phyloP scores from a whole-genome alignment of 2,888 invertebrate genomes.

The Phyllotreta striolata region DNA sequence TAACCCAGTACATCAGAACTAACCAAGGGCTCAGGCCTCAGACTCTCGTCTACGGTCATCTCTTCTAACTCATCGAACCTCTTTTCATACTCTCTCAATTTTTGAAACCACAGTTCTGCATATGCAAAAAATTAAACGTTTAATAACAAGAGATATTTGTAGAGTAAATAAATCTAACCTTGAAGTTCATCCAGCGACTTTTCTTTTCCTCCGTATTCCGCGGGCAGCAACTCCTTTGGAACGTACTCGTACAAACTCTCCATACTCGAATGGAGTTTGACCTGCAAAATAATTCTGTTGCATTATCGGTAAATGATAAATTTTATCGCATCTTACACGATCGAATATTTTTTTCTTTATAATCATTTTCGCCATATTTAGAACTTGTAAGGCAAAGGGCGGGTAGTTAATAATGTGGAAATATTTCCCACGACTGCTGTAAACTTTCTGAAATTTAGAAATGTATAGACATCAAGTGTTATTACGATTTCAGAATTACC shows the following conservation, averaged over 20 bases:
- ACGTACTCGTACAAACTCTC: conserved; percentile 20
- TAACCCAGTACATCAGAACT: background rate
- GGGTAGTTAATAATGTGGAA: conserved; percentile 18
- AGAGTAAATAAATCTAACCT: conserved; percentile 6
- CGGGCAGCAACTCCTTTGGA: conserved; percentile 24
- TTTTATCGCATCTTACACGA: conserved; percentile 18
- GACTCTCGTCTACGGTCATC: background rate
- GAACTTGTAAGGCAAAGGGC: conserved; percentile 4
- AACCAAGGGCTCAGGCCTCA: no score
- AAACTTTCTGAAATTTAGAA: conserved; percentile 20
- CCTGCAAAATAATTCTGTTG: conserved; percentile 6
- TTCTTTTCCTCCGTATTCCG: conserved; percentile 30
- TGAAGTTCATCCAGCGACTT: conserved; percentile 22
- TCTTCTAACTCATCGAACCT: background rate
- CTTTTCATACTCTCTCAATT: no score
- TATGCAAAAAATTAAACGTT: no score
- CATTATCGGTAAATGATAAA: background rate
- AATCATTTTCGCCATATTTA: conserved; percentile 17
- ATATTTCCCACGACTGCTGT: conserved; percentile 16
- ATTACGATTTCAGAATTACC: background rate
- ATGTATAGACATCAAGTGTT: background rate
- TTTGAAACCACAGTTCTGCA: no score
- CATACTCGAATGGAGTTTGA: conserved; percentile 1
- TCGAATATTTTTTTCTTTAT: conserved; percentile 22
- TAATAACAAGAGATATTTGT: no score